Evolutionary conservation across 2,797 vertebrate genomes (phyloP).

Genomic region (Xyrichtys novacula): DNA sequence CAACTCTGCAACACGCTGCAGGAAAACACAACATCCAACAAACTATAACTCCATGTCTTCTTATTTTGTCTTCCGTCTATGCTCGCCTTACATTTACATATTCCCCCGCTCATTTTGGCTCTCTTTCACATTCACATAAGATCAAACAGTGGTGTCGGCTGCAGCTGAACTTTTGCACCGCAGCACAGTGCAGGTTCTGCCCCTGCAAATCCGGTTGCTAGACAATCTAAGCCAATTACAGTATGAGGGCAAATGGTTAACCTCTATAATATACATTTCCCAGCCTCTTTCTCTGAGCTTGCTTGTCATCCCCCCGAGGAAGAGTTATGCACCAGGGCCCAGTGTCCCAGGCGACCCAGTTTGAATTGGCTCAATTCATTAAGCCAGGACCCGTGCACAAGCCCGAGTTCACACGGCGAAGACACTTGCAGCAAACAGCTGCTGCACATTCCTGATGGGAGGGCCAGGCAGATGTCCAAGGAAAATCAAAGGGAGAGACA

Average conservation of each 20-base stretch:
- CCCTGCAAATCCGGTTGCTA: slow-evolving; percentile 94
- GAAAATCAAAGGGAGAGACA: slow-evolving; percentile 97
- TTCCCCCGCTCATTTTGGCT: slow-evolving; percentile 18
- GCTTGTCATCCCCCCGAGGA: slow-evolving; percentile 83
- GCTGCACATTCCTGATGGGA: slow-evolving; percentile 97
- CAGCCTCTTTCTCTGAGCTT: slow-evolving; percentile 84
- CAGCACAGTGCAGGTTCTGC: slow-evolving; percentile 75
- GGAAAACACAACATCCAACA: slow-evolving; percentile 34
- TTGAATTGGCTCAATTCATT: slow-evolving; percentile 98
- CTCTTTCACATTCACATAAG: slow-evolving; percentile 19
- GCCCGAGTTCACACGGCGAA: slow-evolving; percentile 87
- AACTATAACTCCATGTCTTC: slow-evolving; percentile 10
- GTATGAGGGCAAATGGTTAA: slow-evolving; percentile 90
- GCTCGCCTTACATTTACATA: slow-evolving; percentile 41
- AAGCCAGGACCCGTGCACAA: slow-evolving; percentile 87
- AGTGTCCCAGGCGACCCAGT: slow-evolving; percentile 84
- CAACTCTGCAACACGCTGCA: slow-evolving; percentile 26
- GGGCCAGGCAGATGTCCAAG: slow-evolving; percentile 99
- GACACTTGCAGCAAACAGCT: slow-evolving; percentile 98
- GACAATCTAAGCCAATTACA: slow-evolving; percentile 99
- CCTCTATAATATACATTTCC: slow-evolving; percentile 88
- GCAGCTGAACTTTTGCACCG: slow-evolving; percentile 83
- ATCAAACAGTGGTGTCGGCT: slow-evolving; percentile 67
- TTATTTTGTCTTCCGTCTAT: slow-evolving; percentile 43
- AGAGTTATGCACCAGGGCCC: slow-evolving; percentile 81